These are phyloP conservation scores for Lethrus apterus DNA, from an alignment of 1,140 invertebrate species.

Conservation along the genomic window DNA sequence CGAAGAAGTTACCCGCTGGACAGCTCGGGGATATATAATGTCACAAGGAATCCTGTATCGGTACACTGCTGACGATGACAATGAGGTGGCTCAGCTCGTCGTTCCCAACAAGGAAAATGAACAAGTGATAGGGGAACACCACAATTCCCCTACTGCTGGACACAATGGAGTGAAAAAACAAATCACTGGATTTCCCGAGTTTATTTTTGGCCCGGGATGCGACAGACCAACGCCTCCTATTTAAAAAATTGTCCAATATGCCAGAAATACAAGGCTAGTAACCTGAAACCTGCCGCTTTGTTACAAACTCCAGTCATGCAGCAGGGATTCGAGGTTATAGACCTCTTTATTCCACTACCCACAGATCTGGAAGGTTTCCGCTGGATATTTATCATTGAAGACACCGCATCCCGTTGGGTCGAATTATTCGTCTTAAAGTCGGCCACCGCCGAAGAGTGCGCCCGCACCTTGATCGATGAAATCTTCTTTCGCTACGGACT, in stretches of 20 bases:
- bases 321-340: constrained; percentile 29
- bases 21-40: constrained; percentile 23
- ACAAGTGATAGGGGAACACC: constrained; percentile 22
- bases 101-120: constrained; percentile 14
- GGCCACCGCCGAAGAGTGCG: constrained; percentile 14
- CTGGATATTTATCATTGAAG: constrained; percentile 14
- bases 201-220: constrained; percentile 28
- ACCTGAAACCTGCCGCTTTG: constrained; percentile 22
- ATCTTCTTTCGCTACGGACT: constrained; percentile 16
- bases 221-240: constrained; percentile 16
- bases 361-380: not conserved
- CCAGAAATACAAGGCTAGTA: constrained; percentile 23
- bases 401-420: constrained; percentile 10
- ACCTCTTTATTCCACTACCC: constrained; percentile 34
- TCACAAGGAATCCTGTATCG: constrained; percentile 26
- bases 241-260: constrained; percentile 19
- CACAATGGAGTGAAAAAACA: constrained; percentile 30
- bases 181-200: constrained; percentile 20
- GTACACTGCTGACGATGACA: constrained; percentile 17
- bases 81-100: constrained; percentile 24
- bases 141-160: constrained; percentile 28
- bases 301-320: constrained; percentile 17
- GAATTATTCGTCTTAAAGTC: constrained; percentile 10
- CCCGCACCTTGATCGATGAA: constrained; percentile 11
- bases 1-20: not conserved